These are phyloP conservation scores for Nesidiocoris tenuis DNA, from an alignment of 2,888 invertebrate species.

Conservation along the genomic window DNA sequence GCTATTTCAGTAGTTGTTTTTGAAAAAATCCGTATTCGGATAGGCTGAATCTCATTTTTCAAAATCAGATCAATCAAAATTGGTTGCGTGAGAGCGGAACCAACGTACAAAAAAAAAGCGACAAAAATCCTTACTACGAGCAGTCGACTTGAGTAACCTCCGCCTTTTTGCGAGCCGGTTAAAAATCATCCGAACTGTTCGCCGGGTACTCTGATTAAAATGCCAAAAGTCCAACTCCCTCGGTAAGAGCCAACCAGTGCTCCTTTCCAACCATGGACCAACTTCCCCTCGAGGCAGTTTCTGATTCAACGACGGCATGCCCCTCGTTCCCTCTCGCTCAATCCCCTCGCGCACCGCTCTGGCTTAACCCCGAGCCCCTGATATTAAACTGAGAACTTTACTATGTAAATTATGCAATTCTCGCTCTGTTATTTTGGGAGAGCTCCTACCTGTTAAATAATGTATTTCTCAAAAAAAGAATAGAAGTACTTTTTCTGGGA, in stretches of 20 bases:
- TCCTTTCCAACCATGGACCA: not conserved
- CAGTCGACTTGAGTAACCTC: no score
- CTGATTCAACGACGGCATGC: not conserved
- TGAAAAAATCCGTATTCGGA: no score
- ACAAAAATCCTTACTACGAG: no score
- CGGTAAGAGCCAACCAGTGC: not conserved
- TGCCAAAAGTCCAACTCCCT: not conserved
- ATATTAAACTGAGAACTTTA: conserved; percentile 13
- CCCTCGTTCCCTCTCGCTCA: not conserved
- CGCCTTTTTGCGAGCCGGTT: no score
- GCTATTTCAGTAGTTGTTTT: no score
- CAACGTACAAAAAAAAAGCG: no score
- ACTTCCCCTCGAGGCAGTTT: not conserved
- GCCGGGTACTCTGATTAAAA: not conserved
- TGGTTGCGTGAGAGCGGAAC: no score
- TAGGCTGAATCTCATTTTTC: no score
- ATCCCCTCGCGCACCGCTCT: not conserved
- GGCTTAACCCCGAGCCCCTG: not conserved
- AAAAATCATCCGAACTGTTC: no score
- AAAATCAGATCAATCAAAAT: no score
- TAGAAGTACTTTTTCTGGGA: not conserved
- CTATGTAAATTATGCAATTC: not conserved
- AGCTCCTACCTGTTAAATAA: conserved; percentile 7
- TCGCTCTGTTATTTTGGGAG: conserved; percentile 3
- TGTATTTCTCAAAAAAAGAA: conserved; percentile 1